Evolutionary conservation across 2,888 invertebrate species (phyloP), one percentile per base, ranked within the genome.

Genomic region (Dichetophora obliterata): DNA sequence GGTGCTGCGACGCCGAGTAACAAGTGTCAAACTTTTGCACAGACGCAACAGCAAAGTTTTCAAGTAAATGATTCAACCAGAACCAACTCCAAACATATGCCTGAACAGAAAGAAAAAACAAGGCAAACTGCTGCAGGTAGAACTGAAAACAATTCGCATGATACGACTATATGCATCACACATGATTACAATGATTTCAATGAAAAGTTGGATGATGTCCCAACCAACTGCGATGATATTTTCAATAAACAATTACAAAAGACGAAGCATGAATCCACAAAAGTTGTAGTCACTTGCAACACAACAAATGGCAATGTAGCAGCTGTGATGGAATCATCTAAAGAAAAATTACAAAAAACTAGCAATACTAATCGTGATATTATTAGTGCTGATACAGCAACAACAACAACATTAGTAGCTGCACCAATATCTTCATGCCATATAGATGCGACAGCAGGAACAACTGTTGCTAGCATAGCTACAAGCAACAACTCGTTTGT

Each of bases 401-500:
- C 70, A 74, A 63, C 70, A 74, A 77, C 69, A 75, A 70, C 71
- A 70, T 57, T 78, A 65, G 22, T 59, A 75, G 48, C 78, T 16
- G 27, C 72, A 71, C 66, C 75, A 52, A 59, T 65, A 9, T 69
- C 14, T 75, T 61, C 52, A 78, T 50, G 9, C 19, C 66, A 8
- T 76, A 66, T 37, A 72, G 52, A 22, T 73, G 50, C 66, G 54
- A 72, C 68, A 72, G 6, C 76, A 66, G 34, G 66, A 77, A 65
- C 71, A 74, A 59, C 54, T 57, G 24, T 19, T 16, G 68, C 54
- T 16, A 24, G 57, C n/a, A 24, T n/a, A 24, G n/a, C n/a, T n/a
- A 31, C 69, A n/a, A 34, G 78, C 63, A 43, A 66, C 66, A 59
- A n/a, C n/a, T n/a, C 73, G 3, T 73, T 73, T 69, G 78, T 76